phyloP scores from a whole-genome alignment of 35 echinoderm and acorn worm genomes.

The Apostichopus californicus region DNA sequence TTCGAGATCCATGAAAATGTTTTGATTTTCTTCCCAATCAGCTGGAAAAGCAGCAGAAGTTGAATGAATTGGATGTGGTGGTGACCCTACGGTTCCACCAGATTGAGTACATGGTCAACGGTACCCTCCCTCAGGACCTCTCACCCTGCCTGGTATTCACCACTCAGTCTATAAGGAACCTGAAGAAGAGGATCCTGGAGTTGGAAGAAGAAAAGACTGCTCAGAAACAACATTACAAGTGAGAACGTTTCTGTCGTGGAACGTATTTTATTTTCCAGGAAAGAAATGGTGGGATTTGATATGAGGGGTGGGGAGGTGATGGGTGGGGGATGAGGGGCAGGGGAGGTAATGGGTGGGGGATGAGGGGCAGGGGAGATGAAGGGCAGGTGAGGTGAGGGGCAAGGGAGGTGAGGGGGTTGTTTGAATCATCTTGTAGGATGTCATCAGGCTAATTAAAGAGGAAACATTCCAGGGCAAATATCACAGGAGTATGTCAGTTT shows the following conservation, averaged over 20 bases:
- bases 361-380: too few species aligned
- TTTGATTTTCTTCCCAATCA: not conserved
- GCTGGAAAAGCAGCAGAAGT: conserved; percentile 98
- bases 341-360: not conserved
- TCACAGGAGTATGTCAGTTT: too few species aligned
- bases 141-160: conserved; percentile 85
- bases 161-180: conserved; percentile 66
- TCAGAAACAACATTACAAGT: conserved; percentile 89
- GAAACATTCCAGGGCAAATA: too few species aligned
- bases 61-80: conserved; percentile 93
- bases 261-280: not conserved
- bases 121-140: conserved; percentile 84
- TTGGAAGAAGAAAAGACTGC: conserved; percentile 94
- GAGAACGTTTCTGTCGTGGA: not conserved
- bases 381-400: not conserved
- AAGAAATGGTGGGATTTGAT: not conserved
- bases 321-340: too few species aligned
- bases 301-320: not conserved
- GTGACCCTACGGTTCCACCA: conserved; percentile 88
- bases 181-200: conserved; percentile 81
- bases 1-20: not conserved
- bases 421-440: too few species aligned
- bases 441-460: too few species aligned
- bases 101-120: conserved; percentile 97
- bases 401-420: not conserved